phyloP scores from a whole-genome alignment of 1,140 invertebrate species.

The Maniola jurtina region DNA sequence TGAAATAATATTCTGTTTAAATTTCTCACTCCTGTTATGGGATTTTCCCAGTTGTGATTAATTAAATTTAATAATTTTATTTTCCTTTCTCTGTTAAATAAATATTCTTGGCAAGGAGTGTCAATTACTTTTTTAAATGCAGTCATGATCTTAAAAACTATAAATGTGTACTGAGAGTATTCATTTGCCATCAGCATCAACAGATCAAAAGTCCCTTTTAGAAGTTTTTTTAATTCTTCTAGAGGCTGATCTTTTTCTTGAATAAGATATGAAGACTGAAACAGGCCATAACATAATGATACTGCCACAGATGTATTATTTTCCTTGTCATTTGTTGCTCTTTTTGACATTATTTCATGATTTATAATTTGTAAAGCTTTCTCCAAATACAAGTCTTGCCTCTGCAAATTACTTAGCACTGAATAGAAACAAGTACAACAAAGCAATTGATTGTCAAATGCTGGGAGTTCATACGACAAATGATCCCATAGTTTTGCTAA shows the following conservation, averaged over 20 bases:
- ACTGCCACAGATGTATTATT: constrained; percentile 32
- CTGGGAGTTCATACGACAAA: constrained; percentile 40
- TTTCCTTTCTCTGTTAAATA: constrained; percentile 48
- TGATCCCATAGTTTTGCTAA: constrained; percentile 53
- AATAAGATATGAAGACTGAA: constrained; percentile 64
- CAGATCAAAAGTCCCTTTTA: constrained; percentile 48
- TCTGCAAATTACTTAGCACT: constrained; percentile 38
- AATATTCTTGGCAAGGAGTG: constrained; percentile 45
- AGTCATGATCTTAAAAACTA: constrained; percentile 66
- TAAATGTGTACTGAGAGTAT: constrained; percentile 67
- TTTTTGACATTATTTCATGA: constrained; percentile 34
- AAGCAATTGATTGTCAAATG: constrained; percentile 64
- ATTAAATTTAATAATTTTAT: constrained; percentile 57
- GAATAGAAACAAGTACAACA: constrained; percentile 62
- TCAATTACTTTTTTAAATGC: constrained; percentile 59
- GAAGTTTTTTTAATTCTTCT: constrained; percentile 30
- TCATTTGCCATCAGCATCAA: constrained; percentile 58
- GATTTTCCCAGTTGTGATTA: constrained; percentile 77
- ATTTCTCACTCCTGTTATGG: constrained; percentile 69
- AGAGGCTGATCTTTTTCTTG: constrained; percentile 29
- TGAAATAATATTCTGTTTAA: constrained; percentile 63
- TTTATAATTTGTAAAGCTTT: constrained; percentile 42
- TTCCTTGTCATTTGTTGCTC: constrained; percentile 26
- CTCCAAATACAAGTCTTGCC: constrained; percentile 41
- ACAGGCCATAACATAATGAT: constrained; percentile 68